Evolutionary conservation across 2,888 invertebrate species (phyloP).

Genomic region (Plebejus argus): DNA sequence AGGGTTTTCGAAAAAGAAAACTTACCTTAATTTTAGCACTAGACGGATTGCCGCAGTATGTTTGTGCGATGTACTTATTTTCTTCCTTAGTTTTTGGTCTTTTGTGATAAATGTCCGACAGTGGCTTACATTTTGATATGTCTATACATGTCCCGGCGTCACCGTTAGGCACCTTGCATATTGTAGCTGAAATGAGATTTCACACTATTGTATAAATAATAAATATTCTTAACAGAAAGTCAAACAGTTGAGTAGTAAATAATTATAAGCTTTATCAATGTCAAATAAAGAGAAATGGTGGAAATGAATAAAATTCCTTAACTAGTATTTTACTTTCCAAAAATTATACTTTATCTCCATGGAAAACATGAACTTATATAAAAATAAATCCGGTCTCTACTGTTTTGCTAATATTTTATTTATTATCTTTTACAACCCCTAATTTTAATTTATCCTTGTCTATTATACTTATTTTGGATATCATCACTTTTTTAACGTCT

Average conservation of each 20-base stretch:
- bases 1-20: neutral
- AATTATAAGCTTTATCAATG: no score
- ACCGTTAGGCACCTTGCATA: conserved; percentile 51
- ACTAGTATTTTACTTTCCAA: no score
- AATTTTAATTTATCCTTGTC: no score
- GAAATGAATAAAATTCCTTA: no score
- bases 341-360: no score
- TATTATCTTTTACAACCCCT: no score
- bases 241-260: no score
- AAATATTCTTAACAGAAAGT: neutral
- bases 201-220: neutral
- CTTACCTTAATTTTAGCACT: conserved; percentile 39
- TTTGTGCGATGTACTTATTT: conserved; percentile 45
- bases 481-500: no score
- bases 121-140: conserved; percentile 47
- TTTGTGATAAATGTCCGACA: conserved; percentile 44
- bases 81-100: conserved; percentile 43
- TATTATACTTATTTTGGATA: neutral
- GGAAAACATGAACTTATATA: no score
- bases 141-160: conserved; percentile 47
- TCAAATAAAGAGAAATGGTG: no score
- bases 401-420: no score
- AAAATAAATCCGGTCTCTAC: neutral
- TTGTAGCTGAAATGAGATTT: conserved; percentile 41
- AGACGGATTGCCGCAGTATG: conserved; percentile 43